Evolutionary conservation across 2,113 vertebrate genomes (phyloP).

Genomic region (Eulemur macaco): DNA sequence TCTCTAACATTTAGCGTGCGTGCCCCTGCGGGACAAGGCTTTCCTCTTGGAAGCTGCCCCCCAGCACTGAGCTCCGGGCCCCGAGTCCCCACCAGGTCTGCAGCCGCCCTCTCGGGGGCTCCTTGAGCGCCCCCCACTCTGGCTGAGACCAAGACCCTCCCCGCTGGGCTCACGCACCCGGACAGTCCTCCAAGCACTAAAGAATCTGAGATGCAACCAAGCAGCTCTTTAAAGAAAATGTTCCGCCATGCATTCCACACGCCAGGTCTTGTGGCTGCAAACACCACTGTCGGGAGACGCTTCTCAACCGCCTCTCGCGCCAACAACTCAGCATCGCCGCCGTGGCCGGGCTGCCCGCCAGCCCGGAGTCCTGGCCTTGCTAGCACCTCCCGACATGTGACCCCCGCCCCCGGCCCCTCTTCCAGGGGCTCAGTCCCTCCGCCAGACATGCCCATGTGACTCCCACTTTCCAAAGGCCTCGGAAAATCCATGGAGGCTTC

Average conservation of each 20-base stretch:
- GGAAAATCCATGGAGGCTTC: background rate
- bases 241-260: too few relatives aligned
- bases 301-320: background rate
- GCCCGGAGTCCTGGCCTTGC: fast-evolving
- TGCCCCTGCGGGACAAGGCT: fast-evolving
- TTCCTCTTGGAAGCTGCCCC: background rate
- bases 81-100: too few relatives aligned
- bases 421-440: too few relatives aligned
- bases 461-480: background rate
- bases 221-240: fast-evolving
- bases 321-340: fast-evolving
- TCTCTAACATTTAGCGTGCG: fast-evolving
- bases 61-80: fast-evolving
- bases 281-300: fast-evolving
- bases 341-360: too few relatives aligned
- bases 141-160: background rate
- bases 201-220: background rate
- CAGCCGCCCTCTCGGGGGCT: too few relatives aligned
- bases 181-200: background rate
- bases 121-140: background rate
- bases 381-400: fast-evolving
- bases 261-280: too few relatives aligned
- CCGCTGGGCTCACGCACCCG: background rate
- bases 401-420: too few relatives aligned
- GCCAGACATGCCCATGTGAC: fast-evolving